phyloP scores from a whole-genome alignment of 1,140 invertebrate genomes.

The Aradophagus sp. region DNA sequence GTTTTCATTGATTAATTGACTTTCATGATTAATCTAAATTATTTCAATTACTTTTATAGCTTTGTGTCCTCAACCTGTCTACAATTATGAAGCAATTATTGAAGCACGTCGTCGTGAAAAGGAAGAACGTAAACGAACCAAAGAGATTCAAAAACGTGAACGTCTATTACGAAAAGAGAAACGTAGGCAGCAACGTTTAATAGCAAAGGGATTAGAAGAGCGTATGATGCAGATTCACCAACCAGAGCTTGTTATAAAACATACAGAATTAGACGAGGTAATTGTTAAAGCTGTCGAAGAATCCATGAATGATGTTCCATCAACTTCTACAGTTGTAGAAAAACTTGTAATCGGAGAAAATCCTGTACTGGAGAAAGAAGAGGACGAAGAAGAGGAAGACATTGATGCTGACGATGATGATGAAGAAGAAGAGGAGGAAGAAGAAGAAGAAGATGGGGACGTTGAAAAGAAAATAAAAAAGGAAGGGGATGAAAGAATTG shows the following conservation, averaged over 20 bases:
- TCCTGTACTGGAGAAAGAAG: conserved; percentile 49
- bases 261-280: conserved; percentile 20
- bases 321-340: conserved; percentile 21
- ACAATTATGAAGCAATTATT: conserved; percentile 72
- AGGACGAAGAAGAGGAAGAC: conserved; percentile 50
- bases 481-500: conserved; percentile 40
- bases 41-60: too few species aligned
- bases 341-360: conserved; percentile 51
- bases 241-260: conserved; percentile 22
- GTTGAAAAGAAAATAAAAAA: conserved; percentile 61
- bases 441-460: conserved; percentile 55
- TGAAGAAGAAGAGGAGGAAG: conserved; percentile 53
- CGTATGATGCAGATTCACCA: conserved; percentile 48
- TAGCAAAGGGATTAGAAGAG: conserved; percentile 59
- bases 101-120: conserved; percentile 67
- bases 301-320: conserved; percentile 5
- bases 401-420: conserved; percentile 61
- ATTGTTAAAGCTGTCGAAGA: conserved; percentile 19
- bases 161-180: conserved; percentile 62
- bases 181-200: conserved; percentile 60
- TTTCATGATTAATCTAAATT: too few species aligned
- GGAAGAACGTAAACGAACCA: conserved; percentile 68
- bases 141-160: conserved; percentile 66
- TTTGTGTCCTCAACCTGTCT: conserved; percentile 68
- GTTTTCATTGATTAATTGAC: too few species aligned